phyloP scores from a whole-genome alignment of 2,113 vertebrate genomes.

The Talpa occidentalis region DNA sequence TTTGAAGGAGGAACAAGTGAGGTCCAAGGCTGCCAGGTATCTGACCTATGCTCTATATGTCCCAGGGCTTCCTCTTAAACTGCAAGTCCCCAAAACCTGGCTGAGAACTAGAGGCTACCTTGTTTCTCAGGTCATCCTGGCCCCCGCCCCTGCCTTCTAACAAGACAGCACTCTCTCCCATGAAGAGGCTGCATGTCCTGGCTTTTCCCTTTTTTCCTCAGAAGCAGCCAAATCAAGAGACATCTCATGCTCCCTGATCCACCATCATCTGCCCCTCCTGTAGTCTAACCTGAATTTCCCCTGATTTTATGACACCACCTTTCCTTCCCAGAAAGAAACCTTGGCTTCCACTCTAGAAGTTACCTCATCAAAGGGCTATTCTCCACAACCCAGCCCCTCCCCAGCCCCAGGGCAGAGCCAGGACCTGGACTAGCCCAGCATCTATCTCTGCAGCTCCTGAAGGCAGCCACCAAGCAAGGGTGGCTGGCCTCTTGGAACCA shows the following conservation, averaged over 20 bases:
- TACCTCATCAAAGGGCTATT: neutral
- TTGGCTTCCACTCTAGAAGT: slow-evolving; percentile 29
- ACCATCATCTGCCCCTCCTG: neutral
- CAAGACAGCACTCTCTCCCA: neutral
- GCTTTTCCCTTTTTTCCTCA: neutral
- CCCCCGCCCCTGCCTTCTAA: neutral
- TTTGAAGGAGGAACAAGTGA: neutral
- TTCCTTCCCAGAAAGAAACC: slow-evolving; percentile 30
- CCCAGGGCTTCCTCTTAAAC: neutral
- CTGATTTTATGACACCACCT: neutral
- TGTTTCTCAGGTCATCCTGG: neutral
- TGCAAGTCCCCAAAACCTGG: neutral
- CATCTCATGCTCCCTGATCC: neutral
- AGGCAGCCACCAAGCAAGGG: neutral
- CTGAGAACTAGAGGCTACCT: neutral
- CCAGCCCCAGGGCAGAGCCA: neutral
- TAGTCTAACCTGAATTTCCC: neutral
- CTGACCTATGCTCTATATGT: neutral
- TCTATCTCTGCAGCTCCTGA: slow-evolving; percentile 8
- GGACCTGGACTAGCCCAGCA: neutral
- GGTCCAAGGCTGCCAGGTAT: neutral
- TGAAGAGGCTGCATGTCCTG: neutral
- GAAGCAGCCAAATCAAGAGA: neutral
- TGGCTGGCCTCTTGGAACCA: neutral
- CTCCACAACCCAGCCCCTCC: neutral